Evolutionary conservation across 2,113 vertebrate species (phyloP).

Genomic region (Tenebrosternarchus preto): DNA sequence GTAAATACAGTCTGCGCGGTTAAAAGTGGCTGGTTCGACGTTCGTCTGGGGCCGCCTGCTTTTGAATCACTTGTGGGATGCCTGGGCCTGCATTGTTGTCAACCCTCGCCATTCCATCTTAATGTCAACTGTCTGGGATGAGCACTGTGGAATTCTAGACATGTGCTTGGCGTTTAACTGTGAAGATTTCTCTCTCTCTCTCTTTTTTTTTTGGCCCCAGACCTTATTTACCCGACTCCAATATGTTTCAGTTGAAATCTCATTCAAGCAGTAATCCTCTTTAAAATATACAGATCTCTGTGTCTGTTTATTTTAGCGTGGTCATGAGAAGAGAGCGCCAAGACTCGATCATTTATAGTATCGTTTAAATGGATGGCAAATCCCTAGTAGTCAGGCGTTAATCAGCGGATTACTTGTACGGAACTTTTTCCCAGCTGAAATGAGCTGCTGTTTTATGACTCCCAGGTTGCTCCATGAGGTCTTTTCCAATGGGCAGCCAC

Average conservation of each 20-base stretch:
- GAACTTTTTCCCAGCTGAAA: slow-evolving; percentile 20
- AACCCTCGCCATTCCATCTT: neutral
- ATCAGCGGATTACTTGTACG: slow-evolving; percentile 28
- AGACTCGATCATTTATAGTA: slow-evolving; percentile 2
- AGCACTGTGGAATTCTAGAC: neutral
- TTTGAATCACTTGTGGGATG: slow-evolving; percentile 3
- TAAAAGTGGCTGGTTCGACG: neutral
- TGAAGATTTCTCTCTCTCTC: neutral
- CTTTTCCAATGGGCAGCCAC: neutral
- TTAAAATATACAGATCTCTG: slow-evolving; percentile 28
- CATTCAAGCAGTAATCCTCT: slow-evolving; percentile 18
- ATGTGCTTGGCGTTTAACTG: no score
- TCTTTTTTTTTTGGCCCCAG: neutral
- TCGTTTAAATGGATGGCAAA: neutral
- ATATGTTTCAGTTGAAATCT: slow-evolving; percentile 22
- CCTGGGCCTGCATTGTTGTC: slow-evolving; percentile 7
- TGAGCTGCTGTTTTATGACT: slow-evolving; percentile 26
- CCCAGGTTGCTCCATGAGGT: slow-evolving; percentile 20
- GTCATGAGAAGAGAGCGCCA: slow-evolving; percentile 10
- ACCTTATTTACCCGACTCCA: neutral
- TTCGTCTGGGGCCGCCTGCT: neutral
- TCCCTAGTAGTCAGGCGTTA: slow-evolving; percentile 1
- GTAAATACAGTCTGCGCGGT: neutral
- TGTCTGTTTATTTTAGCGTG: slow-evolving; percentile 42
- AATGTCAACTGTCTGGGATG: slow-evolving; percentile 29